Evolutionary conservation across 1,140 invertebrate genomes (phyloP).

Genomic region (Diplogasteroides magnus): DNA sequence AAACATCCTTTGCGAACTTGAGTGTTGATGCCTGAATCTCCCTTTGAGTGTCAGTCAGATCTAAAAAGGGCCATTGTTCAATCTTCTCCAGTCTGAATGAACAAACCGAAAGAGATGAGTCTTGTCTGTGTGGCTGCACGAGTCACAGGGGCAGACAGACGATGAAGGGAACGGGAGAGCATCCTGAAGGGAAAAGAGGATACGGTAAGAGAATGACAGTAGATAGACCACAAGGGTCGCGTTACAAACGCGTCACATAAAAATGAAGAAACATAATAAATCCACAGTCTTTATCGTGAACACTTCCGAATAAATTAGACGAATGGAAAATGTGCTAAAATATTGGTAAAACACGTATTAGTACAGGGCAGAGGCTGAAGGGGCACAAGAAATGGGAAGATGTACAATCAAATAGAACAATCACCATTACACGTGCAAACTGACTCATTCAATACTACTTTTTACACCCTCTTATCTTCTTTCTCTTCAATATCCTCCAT

Average conservation of each 20-base stretch:
- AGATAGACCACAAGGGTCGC: too few relatives aligned
- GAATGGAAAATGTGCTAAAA: neutral
- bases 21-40: conserved; percentile 79
- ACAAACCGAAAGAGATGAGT: conserved; percentile 4
- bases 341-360: neutral
- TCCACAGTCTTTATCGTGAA: neutral
- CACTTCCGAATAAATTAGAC: neutral
- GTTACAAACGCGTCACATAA: too few relatives aligned
- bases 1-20: conserved; percentile 79
- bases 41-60: conserved; percentile 50
- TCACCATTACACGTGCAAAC: too few relatives aligned
- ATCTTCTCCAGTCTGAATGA: neutral
- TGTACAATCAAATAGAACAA: too few relatives aligned
- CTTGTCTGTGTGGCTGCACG: neutral
- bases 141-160: conserved; percentile 6
- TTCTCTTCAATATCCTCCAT: conserved; percentile 10
- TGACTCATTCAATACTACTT: too few relatives aligned
- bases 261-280: conserved; percentile 6
- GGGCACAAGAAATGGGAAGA: too few relatives aligned
- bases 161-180: neutral
- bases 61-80: conserved; percentile 29
- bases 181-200: neutral
- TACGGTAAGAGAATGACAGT: neutral
- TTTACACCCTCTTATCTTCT: too few relatives aligned
- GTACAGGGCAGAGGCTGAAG: too few relatives aligned